Base-by-base conservation (phyloP, 2,797 vertebrate genomes). In the Oryzias dopingdopingensis region DNA sequence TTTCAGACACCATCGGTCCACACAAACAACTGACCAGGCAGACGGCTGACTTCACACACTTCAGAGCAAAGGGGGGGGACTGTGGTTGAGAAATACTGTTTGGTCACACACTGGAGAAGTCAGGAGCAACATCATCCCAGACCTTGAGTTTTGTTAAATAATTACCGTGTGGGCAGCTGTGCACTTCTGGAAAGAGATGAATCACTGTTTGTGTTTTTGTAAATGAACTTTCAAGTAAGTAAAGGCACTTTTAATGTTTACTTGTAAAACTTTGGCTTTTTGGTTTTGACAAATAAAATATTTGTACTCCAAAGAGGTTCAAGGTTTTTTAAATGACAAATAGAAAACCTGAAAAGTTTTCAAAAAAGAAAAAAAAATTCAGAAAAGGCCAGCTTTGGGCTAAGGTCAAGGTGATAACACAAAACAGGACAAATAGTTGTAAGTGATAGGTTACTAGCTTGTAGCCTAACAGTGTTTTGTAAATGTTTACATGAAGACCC, bases 1-100 rank as follows among this genome's bases (percentile, higher is more conserved):
- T 80, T 74, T 20, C 80, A 81, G 87, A 84, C 87, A 52, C 17
- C 20, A 4, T 40, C 63, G 55, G 62, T 83, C 51, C 71, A 59
- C 68, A 66, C 67, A 78, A 79, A 87, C 80, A 77, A 64, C 77
- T 89, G 87, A 86, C 79, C 81, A 83, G 80, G 49, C 67, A 83
- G 81, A 77, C 70, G 10, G 24, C 49, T 78, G 80, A 87, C 81
- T 67, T 81, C 77, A 84, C 74, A 69, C 59, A 65, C 61, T 42
- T 79, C 53, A 20, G 52, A 72, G 59, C 62, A 20, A 20, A 2
- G 20, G 20, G 59, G 62, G 10, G 10, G 8, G 53, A 59, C 6
- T 23, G 29, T 10, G 16, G 22, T 18, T 22, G 32, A 46, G 44
- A 61, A 52, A 29, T 50, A 15, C 4, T 46, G 15, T 62, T 68